Evolutionary conservation across 2,113 vertebrate species (phyloP), one percentile per base, ranked within the genome.

Genomic region (Nothobranchius kuhntae): DNA sequence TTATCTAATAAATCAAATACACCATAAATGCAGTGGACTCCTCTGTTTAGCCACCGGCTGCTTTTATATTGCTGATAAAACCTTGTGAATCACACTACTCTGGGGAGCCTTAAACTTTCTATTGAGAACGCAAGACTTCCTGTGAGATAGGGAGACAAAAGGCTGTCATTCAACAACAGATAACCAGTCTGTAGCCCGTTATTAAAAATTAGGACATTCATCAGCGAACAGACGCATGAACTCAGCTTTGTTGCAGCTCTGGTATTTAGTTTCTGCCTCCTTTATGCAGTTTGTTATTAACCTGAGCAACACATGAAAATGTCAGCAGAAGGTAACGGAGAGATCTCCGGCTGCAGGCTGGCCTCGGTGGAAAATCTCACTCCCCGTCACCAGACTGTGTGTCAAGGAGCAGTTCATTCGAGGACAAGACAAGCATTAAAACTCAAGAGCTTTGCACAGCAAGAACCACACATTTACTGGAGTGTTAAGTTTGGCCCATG

Each of bases 401-500:
- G 90, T 91, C 80, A 75, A 73, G 64, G 84, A 80, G 1, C 72
- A 90, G 91, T 92, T 93, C 89, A 93, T 86, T 85, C 80, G 74
- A 94, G 91, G 92, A 94, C 87, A 84, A 66, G 73, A 82, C 55
- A 90, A 58, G 75, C 74, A 60, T 55, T 89, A 30, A 67, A 81
- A 80, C 82, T 75, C 86, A 89, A 89, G 87, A 86, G 87, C 88
- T 83, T 80, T 68, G 80, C 84, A 77, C 57, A 82, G 83, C 81
- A 91, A 85, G 64, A 85, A 87, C 42, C 89, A 85, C 88, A 87
- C 89, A 93, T 95, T 92, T 87, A 93, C 93, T 91, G 89, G 76
- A 89, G 89, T 89, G 91, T 87, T 83, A 88, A 83, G 78, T 79
- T 78, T 80, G 63, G 73, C 75, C 78, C 70, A 68, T 12, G 73